Evolutionary conservation across 1,140 invertebrate genomes (phyloP).

Genomic region (Platyscapa corneri): DNA sequence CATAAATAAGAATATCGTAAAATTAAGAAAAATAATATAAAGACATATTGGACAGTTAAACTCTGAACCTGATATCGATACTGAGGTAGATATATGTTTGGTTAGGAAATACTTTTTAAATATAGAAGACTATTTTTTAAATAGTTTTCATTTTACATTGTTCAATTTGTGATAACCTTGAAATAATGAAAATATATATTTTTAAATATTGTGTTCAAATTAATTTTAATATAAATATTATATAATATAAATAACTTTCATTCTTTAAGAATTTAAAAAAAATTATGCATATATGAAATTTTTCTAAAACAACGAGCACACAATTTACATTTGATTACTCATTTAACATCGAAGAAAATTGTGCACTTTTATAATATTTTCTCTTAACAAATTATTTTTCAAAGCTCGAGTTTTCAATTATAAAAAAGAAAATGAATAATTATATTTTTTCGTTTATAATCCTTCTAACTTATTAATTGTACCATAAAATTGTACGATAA

Average conservation of each 20-base stretch:
- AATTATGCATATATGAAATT: conserved; percentile 14
- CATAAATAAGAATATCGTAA: not conserved
- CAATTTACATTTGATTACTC: conserved; percentile 37
- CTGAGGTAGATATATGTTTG: not conserved
- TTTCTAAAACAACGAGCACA: conserved; percentile 26
- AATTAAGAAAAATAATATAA: not conserved
- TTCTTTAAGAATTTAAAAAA: conserved; percentile 18
- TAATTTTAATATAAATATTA: not conserved
- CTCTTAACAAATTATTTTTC: conserved; percentile 18
- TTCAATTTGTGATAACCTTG: not conserved
- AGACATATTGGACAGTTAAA: not conserved
- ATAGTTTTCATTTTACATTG: not conserved
- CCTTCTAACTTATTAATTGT: not conserved
- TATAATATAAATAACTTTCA: conserved; percentile 29
- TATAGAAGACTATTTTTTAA: not conserved
- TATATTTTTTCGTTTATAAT: conserved; percentile 25
- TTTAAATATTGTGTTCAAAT: not conserved
- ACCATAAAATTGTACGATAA: not conserved
- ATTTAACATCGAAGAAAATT: conserved; percentile 26
- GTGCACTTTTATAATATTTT: conserved; percentile 31
- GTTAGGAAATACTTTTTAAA: not conserved
- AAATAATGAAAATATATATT: not conserved
- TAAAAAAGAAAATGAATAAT: conserved; percentile 12
- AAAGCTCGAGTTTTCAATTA: conserved; percentile 17
- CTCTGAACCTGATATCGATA: not conserved